Conservation (phyloP, 2,797 vertebrate genomes). For the Manis javanica region DNA sequence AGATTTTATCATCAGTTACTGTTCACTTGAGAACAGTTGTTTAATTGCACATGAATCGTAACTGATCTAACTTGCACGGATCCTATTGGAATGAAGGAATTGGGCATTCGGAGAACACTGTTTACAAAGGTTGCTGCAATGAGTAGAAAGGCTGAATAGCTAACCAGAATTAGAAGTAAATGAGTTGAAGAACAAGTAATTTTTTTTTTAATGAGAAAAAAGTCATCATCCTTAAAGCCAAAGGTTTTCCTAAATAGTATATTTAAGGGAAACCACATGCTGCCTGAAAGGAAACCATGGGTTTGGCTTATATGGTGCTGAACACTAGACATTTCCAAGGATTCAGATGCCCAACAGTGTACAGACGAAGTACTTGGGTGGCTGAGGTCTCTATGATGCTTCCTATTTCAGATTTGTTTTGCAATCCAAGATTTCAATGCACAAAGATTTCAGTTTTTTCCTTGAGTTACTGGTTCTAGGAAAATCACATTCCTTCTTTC, state of each 20-base stretch:
- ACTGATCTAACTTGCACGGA: slow-evolving; percentile 51
- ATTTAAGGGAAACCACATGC: not conserved
- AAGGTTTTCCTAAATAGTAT: not conserved
- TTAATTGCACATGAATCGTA: slow-evolving; percentile 73
- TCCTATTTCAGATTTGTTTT: slow-evolving; percentile 16
- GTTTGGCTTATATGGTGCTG: not conserved
- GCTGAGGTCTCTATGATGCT: not conserved
- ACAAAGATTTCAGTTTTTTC: not conserved
- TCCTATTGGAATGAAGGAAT: slow-evolving; percentile 67
- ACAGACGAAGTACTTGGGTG: not conserved
- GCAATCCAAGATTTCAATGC: slow-evolving; percentile 2
- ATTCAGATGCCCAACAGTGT: not conserved
- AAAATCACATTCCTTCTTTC: slow-evolving; percentile 38
- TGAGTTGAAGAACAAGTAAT: slow-evolving; percentile 1
- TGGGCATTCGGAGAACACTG: slow-evolving; percentile 55
- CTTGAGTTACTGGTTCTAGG: slow-evolving; percentile 1
- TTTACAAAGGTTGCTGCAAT: slow-evolving; percentile 61
- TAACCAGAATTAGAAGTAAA: slow-evolving; percentile 38
- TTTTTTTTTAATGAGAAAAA: slow-evolving; percentile 41
- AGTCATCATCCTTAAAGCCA: not conserved
- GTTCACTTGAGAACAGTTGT: slow-evolving; percentile 51
- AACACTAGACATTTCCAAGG: not conserved
- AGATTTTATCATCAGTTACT: slow-evolving; percentile 67
- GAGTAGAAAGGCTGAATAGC: slow-evolving; percentile 43
- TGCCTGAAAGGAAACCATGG: not conserved